These are phyloP conservation scores for Anguilla megastoma DNA, from an alignment of 2,797 vertebrate species.

Conservation along the genomic window DNA sequence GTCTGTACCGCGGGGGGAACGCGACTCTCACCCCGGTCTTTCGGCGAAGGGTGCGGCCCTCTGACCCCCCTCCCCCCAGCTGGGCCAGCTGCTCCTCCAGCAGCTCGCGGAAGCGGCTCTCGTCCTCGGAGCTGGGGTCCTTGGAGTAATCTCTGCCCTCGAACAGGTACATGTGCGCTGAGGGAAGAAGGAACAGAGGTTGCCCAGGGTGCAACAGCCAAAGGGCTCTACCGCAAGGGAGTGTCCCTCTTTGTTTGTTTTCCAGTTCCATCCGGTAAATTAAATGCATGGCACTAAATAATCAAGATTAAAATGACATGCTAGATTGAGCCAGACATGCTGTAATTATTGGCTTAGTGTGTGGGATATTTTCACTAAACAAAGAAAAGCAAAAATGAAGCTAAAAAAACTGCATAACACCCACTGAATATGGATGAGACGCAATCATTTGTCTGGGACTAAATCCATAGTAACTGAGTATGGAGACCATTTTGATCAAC, in stretches of 20 bases:
- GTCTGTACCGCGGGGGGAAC: not conserved
- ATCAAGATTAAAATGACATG: too few relatives aligned
- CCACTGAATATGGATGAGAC: not conserved
- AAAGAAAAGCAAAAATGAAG: not conserved
- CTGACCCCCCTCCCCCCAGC: slow-evolving; percentile 61
- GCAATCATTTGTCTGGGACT: not conserved
- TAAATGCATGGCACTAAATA: too few relatives aligned
- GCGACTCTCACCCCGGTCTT: slow-evolving; percentile 74
- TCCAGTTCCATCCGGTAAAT: not conserved
- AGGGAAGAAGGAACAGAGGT: slow-evolving; percentile 40
- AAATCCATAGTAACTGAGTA: not conserved
- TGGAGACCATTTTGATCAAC: not conserved
- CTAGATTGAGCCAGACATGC: too few relatives aligned
- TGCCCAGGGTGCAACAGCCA: not conserved
- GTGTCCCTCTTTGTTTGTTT: not conserved
- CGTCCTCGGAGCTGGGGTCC: slow-evolving; percentile 81
- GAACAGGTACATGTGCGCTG: slow-evolving; percentile 90
- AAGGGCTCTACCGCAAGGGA: not conserved
- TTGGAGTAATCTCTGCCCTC: slow-evolving; percentile 95
- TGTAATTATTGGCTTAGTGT: too few relatives aligned
- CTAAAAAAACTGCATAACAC: not conserved
- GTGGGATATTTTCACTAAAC: not conserved
- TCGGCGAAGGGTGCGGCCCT: slow-evolving; percentile 76
- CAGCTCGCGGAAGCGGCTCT: slow-evolving; percentile 75
- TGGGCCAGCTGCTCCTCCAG: slow-evolving; percentile 74